Percentiles rank a stretch among this genome's conserved stretches.
Evolutionary conservation across 2,113 vertebrate species (phyloP).

Genomic region (Leucosticte australis): DNA sequence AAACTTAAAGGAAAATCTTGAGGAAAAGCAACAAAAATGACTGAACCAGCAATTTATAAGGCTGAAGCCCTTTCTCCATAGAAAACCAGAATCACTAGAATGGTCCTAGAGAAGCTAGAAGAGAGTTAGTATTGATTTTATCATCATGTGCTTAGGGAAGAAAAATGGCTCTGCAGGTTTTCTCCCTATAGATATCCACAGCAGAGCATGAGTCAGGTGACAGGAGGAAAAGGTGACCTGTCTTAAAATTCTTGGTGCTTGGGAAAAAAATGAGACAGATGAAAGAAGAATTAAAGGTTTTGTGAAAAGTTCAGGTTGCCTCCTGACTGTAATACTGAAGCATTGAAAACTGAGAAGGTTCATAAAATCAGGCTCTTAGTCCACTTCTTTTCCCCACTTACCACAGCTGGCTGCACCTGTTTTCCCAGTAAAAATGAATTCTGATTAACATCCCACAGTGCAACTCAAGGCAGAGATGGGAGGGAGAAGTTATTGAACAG

Average conservation of each 20-base stretch:
- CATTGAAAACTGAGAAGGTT: neutral
- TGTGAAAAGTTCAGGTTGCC: neutral
- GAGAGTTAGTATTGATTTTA: neutral
- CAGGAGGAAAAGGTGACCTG: neutral
- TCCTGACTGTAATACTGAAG: neutral
- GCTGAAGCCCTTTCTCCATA: neutral
- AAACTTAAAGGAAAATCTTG: neutral
- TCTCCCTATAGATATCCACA: neutral
- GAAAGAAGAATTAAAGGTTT: neutral
- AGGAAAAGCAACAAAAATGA: neutral
- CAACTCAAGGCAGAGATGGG: neutral
- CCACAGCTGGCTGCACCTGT: neutral
- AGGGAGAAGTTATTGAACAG: neutral
- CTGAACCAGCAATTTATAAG: neutral
- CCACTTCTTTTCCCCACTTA: neutral
- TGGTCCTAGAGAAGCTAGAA: neutral
- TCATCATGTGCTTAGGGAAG: neutral
- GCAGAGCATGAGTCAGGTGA: neutral
- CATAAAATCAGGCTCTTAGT: neutral
- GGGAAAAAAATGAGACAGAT: neutral
- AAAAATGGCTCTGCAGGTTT: neutral
- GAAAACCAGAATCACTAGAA: neutral
- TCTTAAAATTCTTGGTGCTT: neutral
- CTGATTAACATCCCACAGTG: neutral
- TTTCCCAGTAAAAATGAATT: neutral